phyloP scores from a whole-genome alignment of 30 jellyfish, hydroid and myxozoan genomes.

The Catostylus mosaicus region DNA sequence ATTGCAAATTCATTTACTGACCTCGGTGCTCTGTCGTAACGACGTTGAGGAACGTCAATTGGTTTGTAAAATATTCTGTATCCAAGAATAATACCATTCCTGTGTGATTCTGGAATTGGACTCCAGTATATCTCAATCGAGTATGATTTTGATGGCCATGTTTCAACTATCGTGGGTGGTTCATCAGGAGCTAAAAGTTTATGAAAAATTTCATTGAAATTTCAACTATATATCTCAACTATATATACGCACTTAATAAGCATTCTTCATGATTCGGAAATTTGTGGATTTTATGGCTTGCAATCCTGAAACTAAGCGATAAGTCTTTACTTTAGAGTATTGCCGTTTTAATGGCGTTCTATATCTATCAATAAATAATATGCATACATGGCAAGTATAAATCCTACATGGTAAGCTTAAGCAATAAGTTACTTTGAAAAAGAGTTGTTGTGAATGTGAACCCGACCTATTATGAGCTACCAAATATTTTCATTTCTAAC shows the following conservation, averaged over 20 bases:
- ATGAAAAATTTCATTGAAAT: too few species aligned
- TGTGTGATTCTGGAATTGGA: conserved; percentile 56
- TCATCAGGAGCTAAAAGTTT: conserved; percentile 26
- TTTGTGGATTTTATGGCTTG: background rate
- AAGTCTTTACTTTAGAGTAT: background rate
- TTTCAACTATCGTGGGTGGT: conserved; percentile 51
- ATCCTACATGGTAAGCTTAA: too few species aligned
- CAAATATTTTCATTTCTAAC: too few species aligned
- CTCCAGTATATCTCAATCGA: conserved; percentile 57
- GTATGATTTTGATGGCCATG: conserved; percentile 54
- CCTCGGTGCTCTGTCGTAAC: conserved; percentile 62
- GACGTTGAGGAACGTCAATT: conserved; percentile 30
- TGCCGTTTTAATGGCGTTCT: background rate
- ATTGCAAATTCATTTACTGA: conserved; percentile 50
- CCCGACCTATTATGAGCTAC: too few species aligned
- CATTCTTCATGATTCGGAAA: background rate
- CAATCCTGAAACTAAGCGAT: background rate
- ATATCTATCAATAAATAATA: too few species aligned
- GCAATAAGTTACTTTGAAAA: too few species aligned
- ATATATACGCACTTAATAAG: too few species aligned
- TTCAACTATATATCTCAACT: too few species aligned
- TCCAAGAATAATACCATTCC: conserved; percentile 55
- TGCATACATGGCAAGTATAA: too few species aligned
- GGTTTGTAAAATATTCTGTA: conserved; percentile 58
- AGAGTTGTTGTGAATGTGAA: too few species aligned